Evolutionary conservation across 2,797 vertebrate genomes (phyloP), one percentile per base, ranked within the genome.

Genomic region (Hypotaenidia philippensis): DNA sequence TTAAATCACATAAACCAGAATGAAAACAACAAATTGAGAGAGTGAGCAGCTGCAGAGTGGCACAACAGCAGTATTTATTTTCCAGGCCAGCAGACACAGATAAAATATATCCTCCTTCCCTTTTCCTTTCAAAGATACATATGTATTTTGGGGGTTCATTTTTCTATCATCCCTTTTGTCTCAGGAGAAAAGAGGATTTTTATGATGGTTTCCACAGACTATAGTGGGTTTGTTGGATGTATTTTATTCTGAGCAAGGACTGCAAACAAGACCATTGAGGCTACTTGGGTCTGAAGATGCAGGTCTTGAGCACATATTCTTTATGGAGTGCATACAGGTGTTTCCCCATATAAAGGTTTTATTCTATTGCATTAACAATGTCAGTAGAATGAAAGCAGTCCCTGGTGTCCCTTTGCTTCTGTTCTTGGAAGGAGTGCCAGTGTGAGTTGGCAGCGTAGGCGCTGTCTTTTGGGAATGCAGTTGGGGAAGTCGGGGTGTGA

Each of bases 11-110:
- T 80, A 95, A 91, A 68, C 3, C 53, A 86, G 90, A 91, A 85
- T 5, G 23, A 68, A 87, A 94, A 68, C 75, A 89, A 79, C 68
- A 77, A 94, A 83, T 49, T 36, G 77, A 59, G 57, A 63, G 81
- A 82, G 81, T 45, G 90, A 94, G 94, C 76, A 93, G 89, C 91
- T 94, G 84, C 83, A 64, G 71, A 88, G 83, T 77, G 91, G 88
- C 71, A 92, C 94, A 96, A 91, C 71, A 92, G 68, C 14, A 12
- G 36, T 77, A 87, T 83, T 89, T 95, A 64, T 96, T 95, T 96
- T 96, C 69, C 79, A 75, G 87, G 79, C 89, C 92, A 94, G 40
- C 84, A 93, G 82, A 45, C 74, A 69, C 53, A 69, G 52, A 66
- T 74, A 89, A 84, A 83, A 85, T 77, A 50, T 8, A 66, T 75